These are phyloP conservation scores for Hypomecis punctinalis DNA, from an alignment of 2,888 invertebrate genomes.

Conservation along the genomic window DNA sequence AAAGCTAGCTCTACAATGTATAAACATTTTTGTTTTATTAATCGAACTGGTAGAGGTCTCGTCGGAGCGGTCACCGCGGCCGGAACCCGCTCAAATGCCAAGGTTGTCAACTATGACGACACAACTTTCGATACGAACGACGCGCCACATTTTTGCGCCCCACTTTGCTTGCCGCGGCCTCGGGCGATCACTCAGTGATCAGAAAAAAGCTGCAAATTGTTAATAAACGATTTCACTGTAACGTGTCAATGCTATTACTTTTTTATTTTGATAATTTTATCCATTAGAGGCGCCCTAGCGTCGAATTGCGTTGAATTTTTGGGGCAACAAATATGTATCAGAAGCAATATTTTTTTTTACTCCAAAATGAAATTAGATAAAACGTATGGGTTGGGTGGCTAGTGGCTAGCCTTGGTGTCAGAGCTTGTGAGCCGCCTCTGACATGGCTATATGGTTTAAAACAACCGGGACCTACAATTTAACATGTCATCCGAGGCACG, in stretches of 20 bases:
- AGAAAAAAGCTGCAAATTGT: slow-evolving; percentile 17
- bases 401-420: too few relatives aligned
- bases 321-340: too few relatives aligned
- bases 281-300: too few relatives aligned
- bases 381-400: too few relatives aligned
- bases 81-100: slow-evolving; percentile 85
- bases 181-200: slow-evolving; percentile 28
- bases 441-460: too few relatives aligned
- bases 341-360: too few relatives aligned
- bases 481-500: too few relatives aligned
- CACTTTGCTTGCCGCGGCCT: slow-evolving; percentile 55
- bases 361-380: too few relatives aligned
- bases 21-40: slow-evolving; percentile 36
- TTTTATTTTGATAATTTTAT: background rate
- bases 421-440: too few relatives aligned
- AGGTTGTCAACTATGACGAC: slow-evolving; percentile 84
- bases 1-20: slow-evolving; percentile 20
- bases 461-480: too few relatives aligned
- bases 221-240: background rate
- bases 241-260: slow-evolving; percentile 2
- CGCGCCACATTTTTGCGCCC: slow-evolving; percentile 81
- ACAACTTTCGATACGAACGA: slow-evolving; percentile 78
- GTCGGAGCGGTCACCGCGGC: slow-evolving; percentile 66
- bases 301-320: too few relatives aligned
- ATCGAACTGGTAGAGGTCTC: slow-evolving; percentile 60